Evolutionary conservation across 2,888 invertebrate species (phyloP), one percentile per base, ranked within the genome.

Genomic region (Tachina grossa): DNA sequence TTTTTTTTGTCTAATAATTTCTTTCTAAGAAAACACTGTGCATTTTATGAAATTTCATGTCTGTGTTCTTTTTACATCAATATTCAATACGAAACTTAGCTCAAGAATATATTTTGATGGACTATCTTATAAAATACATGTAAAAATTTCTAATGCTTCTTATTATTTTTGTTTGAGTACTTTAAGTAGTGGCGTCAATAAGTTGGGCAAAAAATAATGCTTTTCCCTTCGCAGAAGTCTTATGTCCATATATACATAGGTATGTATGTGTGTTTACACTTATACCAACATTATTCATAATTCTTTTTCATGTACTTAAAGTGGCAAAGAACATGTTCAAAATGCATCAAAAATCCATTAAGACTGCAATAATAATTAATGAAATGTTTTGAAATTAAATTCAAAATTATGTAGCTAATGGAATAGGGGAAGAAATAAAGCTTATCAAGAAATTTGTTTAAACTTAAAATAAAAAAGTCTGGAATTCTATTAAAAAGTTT

Each of bases 151-250:
- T 39, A 55, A 65, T 55, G 14, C n/a, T 55, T 22, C 45, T 45
- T 43, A 19, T 22, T 22, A 5, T 9, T n/a, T 31, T 22, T 10
- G 10, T 11, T 68, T 4, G 13, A 10, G 47, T 47, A 31, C 47
- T 41, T 49, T 59, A 68, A 75, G 68, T 81, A 63, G 43, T 79
- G 84, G 81, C 84, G 84, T 74, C 84, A 63, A 81, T 77, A 49
- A 72, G 72, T 61, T 74, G 72, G 9, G 61, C 77, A 71, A 74
- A 77, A 84, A 80, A 84, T 80, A 72, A 76, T 69, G 31, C 31
- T 51, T 61, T 69, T 47, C 43, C 63, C 53, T 19, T 63, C 19
- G 19, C 9, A 51, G 31, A 31, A 31, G 22, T 43, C 49, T 14
- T 61, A 59, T 19, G 31, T 31, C 2, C 31, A 31, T 4, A 31